Base-by-base conservation (phyloP, 2,888 invertebrate genomes). In the Carterocephalus palaemon region DNA sequence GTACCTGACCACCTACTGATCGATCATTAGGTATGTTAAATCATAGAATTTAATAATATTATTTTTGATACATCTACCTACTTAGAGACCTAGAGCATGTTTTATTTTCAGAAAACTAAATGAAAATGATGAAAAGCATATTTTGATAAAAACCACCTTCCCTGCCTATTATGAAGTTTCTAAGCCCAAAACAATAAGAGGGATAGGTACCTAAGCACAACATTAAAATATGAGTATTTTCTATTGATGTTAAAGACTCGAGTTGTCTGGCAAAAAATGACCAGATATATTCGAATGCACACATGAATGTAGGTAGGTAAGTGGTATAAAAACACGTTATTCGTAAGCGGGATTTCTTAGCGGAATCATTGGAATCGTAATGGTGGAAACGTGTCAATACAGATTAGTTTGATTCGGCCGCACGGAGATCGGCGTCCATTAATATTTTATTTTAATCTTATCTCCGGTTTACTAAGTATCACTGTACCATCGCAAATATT, bases 341-440 rank as follows among this genome's bases (percentile, higher is more conserved):
- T 72, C 70, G 61, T 67, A 60, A 68, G 69, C 67, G 69, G 64
- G 70, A 66, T 67, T 67, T 67, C 65, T 67, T 71, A 67, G 66
- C 69, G 59, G 67, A 71, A 75, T 77, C 73, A 74, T 68, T 70
- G 69, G 67, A 85, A 71, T 79, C 84, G 78, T 66, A 80, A 77
- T 75, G 61, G 78, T 75, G 84, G 84, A 85, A 85, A 85, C 79
- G 68, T 82, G 85, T 82, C 85, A 77, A 84, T 83, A 80, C 64
- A 62, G 62, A 79, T 85, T 80, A 79, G 66, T 64, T 51, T 61
- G 71, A 76, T 67, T 60, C 61, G 62, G 31, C 47, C 51, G 51
- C 49, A 55, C 64, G 60, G 51, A 51, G 51, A 53, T 46, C 49
- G 50, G 39, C 29, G 40, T 32, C 49, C 46, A 38, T 52, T 49